Evolutionary conservation across 2,797 vertebrate genomes (phyloP).

Genomic region (Aphelocoma californica): DNA sequence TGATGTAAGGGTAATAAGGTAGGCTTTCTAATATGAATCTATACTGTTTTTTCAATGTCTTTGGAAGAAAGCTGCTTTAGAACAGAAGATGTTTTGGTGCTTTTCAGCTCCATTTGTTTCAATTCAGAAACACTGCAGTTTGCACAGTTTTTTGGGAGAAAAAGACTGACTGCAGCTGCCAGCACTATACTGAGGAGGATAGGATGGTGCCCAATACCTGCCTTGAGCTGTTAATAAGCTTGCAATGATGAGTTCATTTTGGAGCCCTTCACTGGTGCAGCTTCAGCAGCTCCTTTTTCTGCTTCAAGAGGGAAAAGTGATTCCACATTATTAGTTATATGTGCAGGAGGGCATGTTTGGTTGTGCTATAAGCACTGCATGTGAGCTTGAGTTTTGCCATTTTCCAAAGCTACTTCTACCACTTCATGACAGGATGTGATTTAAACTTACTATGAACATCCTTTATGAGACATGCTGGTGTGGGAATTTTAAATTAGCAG

Average conservation of each 20-base stretch:
- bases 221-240: conserved; percentile 15
- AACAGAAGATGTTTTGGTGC: conserved; percentile 23
- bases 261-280: background rate
- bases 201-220: background rate
- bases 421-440: conserved; percentile 28
- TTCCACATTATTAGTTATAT: background rate
- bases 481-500: conserved; percentile 27
- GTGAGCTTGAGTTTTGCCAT: conserved; percentile 21
- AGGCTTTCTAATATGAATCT: background rate
- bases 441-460: conserved; percentile 30
- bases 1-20: background rate
- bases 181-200: background rate
- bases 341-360: background rate
- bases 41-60: conserved; percentile 1
- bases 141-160: background rate
- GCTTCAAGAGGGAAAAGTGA: background rate
- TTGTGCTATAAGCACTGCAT: background rate
- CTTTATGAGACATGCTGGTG: conserved; percentile 32
- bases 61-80: conserved; percentile 9
- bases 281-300: conserved; percentile 11
- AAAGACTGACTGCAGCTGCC: background rate
- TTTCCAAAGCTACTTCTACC: conserved; percentile 62
- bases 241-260: background rate
- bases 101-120: conserved; percentile 34
- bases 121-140: conserved; percentile 27